A percentile compares a stretch with the other conserved stretches of the same genome.
Evolutionary conservation across 2,797 vertebrate genomes (phyloP).

Genomic region (Pachyuromys duprasi): DNA sequence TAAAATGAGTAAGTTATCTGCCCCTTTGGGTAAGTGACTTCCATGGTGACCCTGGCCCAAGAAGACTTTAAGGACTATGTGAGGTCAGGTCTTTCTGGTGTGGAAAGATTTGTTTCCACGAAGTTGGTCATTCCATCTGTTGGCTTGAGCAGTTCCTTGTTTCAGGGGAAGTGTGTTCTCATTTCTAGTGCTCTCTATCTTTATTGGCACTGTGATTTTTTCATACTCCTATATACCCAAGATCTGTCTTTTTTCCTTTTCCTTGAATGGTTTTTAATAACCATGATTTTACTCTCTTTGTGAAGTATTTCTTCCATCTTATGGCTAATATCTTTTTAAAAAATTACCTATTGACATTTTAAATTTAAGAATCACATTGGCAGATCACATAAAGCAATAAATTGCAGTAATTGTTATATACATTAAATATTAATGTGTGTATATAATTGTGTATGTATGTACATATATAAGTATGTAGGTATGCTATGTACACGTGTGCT

Average conservation of each 20-base stretch:
- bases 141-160: neutral
- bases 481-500: neutral
- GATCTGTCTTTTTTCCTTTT: neutral
- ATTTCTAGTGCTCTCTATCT: neutral
- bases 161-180: neutral
- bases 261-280: neutral
- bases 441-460: neutral
- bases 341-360: neutral
- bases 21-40: neutral
- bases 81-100: neutral
- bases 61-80: neutral
- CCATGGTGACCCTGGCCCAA: no score
- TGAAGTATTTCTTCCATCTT: neutral
- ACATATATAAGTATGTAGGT: neutral
- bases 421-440: neutral
- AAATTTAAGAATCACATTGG: conserved; percentile 29
- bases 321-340: neutral
- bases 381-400: neutral
- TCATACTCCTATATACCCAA: neutral
- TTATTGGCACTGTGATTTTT: conserved; percentile 13
- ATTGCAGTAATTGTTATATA: neutral
- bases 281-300: neutral
- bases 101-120: neutral
- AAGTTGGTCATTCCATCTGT: neutral
- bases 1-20: neutral